Evolutionary conservation across 2,797 vertebrate genomes (phyloP).

Genomic region (Scarus forsteni): DNA sequence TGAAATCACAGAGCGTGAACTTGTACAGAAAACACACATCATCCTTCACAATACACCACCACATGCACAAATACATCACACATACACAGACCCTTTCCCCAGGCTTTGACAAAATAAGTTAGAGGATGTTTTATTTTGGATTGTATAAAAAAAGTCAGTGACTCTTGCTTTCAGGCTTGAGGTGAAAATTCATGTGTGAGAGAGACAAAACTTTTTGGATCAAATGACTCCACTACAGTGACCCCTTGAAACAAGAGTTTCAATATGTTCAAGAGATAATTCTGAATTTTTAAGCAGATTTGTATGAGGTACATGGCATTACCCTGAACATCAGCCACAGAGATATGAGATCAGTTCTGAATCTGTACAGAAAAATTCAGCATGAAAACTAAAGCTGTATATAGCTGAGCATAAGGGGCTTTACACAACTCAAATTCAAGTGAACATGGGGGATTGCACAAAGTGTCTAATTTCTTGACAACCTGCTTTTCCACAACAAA

Average conservation of each 20-base stretch:
- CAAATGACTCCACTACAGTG: slow-evolving; percentile 1
- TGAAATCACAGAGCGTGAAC: slow-evolving; percentile 69
- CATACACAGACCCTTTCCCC: not conserved
- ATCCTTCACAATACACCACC: slow-evolving; percentile 9
- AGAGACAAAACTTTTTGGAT: slow-evolving; percentile 27
- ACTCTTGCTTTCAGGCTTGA: slow-evolving; percentile 34
- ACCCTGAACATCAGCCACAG: no score
- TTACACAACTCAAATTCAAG: no score
- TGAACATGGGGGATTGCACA: no score
- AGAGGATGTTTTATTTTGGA: slow-evolving; percentile 33
- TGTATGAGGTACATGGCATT: no score
- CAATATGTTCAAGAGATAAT: not conserved
- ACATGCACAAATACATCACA: slow-evolving; percentile 8
- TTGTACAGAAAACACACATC: slow-evolving; percentile 61
- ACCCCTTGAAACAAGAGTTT: slow-evolving; percentile 4
- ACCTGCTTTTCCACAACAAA: no score
- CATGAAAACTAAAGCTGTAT: no score
- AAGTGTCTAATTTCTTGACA: no score
- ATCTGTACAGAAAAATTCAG: no score
- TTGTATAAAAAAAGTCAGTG: slow-evolving; percentile 34
- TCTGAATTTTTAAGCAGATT: no score
- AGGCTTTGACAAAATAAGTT: slow-evolving; percentile 30
- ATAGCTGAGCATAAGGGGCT: no score
- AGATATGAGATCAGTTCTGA: no score
- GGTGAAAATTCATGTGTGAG: slow-evolving; percentile 27